Conservation (phyloP, 2,888 invertebrate genomes). For the Agrochola macilenta region DNA sequence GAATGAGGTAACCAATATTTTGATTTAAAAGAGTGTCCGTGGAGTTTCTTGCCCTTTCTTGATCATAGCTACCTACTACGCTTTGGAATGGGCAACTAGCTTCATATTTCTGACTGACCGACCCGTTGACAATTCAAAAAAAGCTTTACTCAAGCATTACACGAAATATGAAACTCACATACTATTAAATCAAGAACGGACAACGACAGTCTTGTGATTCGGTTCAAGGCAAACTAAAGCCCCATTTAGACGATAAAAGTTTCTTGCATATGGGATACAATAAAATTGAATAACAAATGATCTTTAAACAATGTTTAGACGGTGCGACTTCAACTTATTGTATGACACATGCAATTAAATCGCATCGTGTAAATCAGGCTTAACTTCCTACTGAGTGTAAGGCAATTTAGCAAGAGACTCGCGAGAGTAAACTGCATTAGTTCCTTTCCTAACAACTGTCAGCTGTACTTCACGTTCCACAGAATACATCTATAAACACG, state of each 20-base stretch:
- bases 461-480: constrained; percentile 21
- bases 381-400: neutral
- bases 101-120: too few relatives aligned
- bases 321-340: neutral
- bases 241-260: neutral
- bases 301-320: neutral
- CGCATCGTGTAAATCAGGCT: too few relatives aligned
- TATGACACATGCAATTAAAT: neutral
- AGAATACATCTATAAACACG: constrained; percentile 43
- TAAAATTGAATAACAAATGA: neutral
- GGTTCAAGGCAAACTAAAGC: neutral
- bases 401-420: neutral
- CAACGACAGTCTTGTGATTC: neutral
- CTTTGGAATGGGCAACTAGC: too few relatives aligned
- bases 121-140: too few relatives aligned
- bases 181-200: neutral
- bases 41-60: too few relatives aligned
- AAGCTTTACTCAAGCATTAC: neutral
- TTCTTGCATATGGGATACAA: neutral
- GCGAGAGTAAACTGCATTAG: neutral
- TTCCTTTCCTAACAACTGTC: neutral
- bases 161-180: neutral
- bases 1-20: too few relatives aligned
- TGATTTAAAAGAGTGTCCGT: too few relatives aligned
- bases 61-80: too few relatives aligned